These are phyloP conservation scores for Synanceia verrucosa DNA, from an alignment of 2,797 vertebrate species.

Conservation along the genomic window DNA sequence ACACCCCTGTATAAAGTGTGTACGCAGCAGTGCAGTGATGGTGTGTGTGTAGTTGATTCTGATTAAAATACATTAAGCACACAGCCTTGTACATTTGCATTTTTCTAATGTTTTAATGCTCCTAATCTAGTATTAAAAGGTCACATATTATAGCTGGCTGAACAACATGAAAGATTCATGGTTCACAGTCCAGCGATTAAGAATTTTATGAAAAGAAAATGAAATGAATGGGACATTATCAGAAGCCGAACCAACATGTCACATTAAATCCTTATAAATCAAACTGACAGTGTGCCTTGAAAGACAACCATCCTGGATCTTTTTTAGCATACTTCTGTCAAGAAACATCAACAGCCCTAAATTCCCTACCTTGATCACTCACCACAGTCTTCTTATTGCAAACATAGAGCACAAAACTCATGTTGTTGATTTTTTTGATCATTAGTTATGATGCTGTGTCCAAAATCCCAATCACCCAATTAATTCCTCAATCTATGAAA, in stretches of 20 bases:
- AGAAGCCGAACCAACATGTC: not conserved
- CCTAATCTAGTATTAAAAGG: conserved; percentile 29
- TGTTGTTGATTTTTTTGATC: too few species aligned
- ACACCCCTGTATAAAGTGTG: not conserved
- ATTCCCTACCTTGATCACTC: not conserved
- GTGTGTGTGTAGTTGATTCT: not conserved
- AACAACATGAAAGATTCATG: conserved; percentile 17
- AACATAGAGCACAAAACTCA: too few species aligned
- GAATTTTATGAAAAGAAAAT: conserved; percentile 3
- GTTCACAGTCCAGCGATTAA: conserved; percentile 12
- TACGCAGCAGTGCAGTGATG: not conserved
- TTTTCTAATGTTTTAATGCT: conserved; percentile 2
- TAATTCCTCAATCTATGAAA: too few species aligned
- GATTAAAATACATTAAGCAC: not conserved
- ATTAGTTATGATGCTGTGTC: too few species aligned
- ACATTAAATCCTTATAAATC: conserved; percentile 10
- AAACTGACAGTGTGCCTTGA: conserved; percentile 1
- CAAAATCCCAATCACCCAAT: not conserved
- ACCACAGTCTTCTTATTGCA: not conserved
- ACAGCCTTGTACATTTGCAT: not conserved
- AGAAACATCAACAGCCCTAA: not conserved
- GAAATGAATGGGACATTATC: not conserved
- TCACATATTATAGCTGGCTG: conserved; percentile 8
- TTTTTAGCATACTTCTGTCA: not conserved
- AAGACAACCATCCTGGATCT: not conserved